Base-by-base conservation (phyloP, 2,888 invertebrate species). In the Chromoteleia sp. region DNA sequence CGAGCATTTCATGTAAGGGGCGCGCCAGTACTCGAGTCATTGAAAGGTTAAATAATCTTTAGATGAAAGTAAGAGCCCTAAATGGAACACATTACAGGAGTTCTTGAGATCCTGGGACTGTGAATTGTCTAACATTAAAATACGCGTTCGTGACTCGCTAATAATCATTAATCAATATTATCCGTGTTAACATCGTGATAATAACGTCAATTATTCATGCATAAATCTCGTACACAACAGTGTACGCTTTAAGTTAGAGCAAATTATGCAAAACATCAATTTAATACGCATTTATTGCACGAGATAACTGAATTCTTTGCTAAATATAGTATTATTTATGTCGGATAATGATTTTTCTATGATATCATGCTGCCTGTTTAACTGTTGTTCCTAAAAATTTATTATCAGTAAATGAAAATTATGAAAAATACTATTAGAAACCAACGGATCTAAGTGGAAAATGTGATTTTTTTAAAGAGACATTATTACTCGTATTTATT, bases 21-120 rank as follows among this genome's bases (percentile, higher is more conserved):
- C 58, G 68, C 30, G 68, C 61, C 76, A 36, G 25, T 70, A 15
- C 12, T 15, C n/a, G 29, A 70, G 36, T 30, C 30, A 33, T 36
- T 43, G 41, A 77, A 77, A 77, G 77, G 77, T 77, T 77, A 70
- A 77, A 77, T 70, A 36, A 70, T 77, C 63, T 63, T 63, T 56
- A 63, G 50, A 77, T 77, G 77, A 77, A 77, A 77, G 77, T 77
- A 58, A 71, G 29, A 59, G 36, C 25, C 17, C 61, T 21, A 33
- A 45, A 17, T 70, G 76, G 14, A 41, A 17, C 39, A 67, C 2
- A 59, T 75, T 45, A 43, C 19, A 68, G 56, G 56, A 68, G 68
- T 45, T 43, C 17, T 54, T 14, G 15, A 52, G 33, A 73, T 56
- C 36, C 63, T 65, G 75, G 50, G 29, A 43, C 45, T 58, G 74